Evolutionary conservation across 1,140 invertebrate species (phyloP), one percentile per base, ranked within the genome.

Genomic region (Nasonia giraulti): DNA sequence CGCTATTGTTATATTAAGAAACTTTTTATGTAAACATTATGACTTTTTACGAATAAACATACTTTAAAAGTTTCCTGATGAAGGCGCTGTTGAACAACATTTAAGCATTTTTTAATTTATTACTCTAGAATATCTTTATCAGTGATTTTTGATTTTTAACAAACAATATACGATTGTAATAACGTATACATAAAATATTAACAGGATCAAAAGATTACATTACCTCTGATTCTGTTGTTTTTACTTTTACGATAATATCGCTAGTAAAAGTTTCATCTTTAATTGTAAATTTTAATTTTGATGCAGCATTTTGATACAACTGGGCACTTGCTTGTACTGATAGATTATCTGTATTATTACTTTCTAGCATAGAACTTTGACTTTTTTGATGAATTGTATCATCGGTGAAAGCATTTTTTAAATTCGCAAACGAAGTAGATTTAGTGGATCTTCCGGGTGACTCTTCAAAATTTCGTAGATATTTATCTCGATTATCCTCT

Each of bases 181-280:
- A 37, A 37, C 5, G 33, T 37, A 6, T 37, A 3, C 33, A 37
- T 37, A 37, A 37, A 37, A 37, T 37, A 37, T 37, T 37, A 37
- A 37, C 33, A 44, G 6, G 17, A 62, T n/a, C 0, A 20, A 62
- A 62, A 62, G 14, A 50, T 14, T 50, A 50, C 12, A 50, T 37
- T 84, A 84, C 83, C 83, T 83, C 75, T 27, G 40, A 74, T 14
- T 80, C n/a, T 55, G 31, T 2, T 55, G 44, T 4, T 77, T 83
- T 78, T 78, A 33, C 77, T n/a, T 44, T 37, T 44, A 66, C 14
- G 12, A 6, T n/a, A 50, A 75, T 66, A 66, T 75, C 23, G 44
- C 40, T n/a, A 27, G 4, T 23, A 73, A 79, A 79, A 2, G 76
- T 12, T 68, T 84, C 77, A 80, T 80, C 71, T 84, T 84, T 84